Conservation (phyloP, 2,797 vertebrate genomes). For the Rhinoraja longicauda region DNA sequence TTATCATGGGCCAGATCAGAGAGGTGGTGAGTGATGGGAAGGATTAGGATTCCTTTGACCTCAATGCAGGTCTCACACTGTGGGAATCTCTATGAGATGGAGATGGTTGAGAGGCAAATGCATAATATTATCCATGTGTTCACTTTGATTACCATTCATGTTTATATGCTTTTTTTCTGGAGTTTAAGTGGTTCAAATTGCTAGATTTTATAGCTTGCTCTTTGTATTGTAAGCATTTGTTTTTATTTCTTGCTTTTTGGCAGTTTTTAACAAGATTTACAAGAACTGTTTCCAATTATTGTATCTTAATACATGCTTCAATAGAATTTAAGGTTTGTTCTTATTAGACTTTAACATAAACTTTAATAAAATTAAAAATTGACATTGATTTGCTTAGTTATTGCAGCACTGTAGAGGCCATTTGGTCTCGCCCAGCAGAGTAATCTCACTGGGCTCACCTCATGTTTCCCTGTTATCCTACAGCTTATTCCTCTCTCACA, state of each 20-base stretch:
- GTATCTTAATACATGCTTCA: slow-evolving; percentile 11
- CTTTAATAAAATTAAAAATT: background rate
- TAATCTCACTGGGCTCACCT: too few relatives aligned
- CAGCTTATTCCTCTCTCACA: too few relatives aligned
- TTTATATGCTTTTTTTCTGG: background rate
- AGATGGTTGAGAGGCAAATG: slow-evolving; percentile 4
- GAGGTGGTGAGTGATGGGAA: background rate
- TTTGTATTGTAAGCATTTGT: slow-evolving; percentile 1
- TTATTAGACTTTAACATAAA: background rate
- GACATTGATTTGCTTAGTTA: background rate
- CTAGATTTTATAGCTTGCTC: background rate
- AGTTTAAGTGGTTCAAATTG: background rate
- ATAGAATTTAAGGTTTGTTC: background rate
- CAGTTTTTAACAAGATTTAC: slow-evolving; percentile 10
- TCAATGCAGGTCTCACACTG: background rate
- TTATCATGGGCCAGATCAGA: too few relatives aligned
- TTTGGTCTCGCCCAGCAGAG: too few relatives aligned
- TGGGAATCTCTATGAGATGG: background rate
- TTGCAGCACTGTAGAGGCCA: too few relatives aligned
- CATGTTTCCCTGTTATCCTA: too few relatives aligned
- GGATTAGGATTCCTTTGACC: too few relatives aligned
- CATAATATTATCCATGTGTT: background rate
- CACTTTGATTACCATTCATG: background rate
- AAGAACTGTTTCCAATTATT: background rate
- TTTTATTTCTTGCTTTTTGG: background rate